Evolutionary conservation across 2,113 vertebrate species (phyloP), one percentile per base, ranked within the genome.

Genomic region (Rhipidura dahli): DNA sequence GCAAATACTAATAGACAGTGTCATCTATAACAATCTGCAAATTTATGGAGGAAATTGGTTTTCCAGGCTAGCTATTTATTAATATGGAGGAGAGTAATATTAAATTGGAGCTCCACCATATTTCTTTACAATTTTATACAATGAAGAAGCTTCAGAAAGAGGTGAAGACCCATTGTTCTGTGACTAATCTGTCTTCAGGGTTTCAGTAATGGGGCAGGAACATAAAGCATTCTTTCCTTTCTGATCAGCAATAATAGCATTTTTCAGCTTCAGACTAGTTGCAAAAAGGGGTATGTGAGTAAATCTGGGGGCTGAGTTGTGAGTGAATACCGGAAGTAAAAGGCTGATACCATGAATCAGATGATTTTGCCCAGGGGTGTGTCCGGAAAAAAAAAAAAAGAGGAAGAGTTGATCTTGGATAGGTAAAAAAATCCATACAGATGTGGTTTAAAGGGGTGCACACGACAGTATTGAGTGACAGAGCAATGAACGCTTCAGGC

Each of bases 41-140:
- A 91, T 92, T 94, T 92, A 60, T 78, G 71, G 87, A 70, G 64
- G 63, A 96, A 96, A 90, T 73, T 85, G 30, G 27, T 92, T 95
- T 96, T 92, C 71, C n/a, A 75, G 80, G 26, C 68, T 57, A 71
- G 37, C 45, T 88, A 64, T 91, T 85, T 94, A 54, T 94, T 97
- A 85, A 53, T 86, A 31, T n/a, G 65, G 47, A 72, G 22, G 14
- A 87, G 26, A 69, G 44, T 39, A 81, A 68, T 85, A 72, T 72
- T 81, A 83, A 89, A 78, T 56, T 64, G 40, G n/a, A 49, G 21
- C 35, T 76, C 63, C 54, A 88, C 70, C 70, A 56, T 94, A 59
- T 93, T 80, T 90, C 49, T 90, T 89, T 77, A 30, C 19, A 54
- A 85, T 94, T 89, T 83, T 85, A 21, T 85, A 44, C 39, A 65